A percentile compares a stretch with the other conserved stretches of the same genome.
Conservation (phyloP, 2,113 vertebrate species). For the Scomber colias region DNA sequence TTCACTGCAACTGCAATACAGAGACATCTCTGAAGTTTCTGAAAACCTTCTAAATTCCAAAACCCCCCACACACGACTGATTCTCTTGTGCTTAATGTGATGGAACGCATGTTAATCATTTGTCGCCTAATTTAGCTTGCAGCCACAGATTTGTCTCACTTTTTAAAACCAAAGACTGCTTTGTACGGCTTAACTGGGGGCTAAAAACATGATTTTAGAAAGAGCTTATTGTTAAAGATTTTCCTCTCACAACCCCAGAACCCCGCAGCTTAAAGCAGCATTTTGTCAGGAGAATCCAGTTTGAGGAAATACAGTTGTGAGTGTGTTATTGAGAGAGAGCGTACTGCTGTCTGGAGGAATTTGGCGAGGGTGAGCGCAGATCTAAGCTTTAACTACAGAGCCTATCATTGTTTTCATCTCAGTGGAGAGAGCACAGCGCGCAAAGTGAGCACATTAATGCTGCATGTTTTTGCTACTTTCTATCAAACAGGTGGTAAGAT, state of each 20-base stretch:
- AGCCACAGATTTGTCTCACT: slow-evolving; percentile 47
- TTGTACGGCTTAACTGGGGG: slow-evolving; percentile 34
- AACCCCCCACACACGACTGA: too few relatives aligned
- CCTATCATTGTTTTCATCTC: slow-evolving; percentile 67
- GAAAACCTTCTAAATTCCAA: not conserved
- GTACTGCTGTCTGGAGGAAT: slow-evolving; percentile 50
- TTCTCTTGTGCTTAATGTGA: too few relatives aligned
- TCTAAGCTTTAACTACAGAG: slow-evolving; percentile 68
- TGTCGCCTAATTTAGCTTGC: slow-evolving; percentile 29
- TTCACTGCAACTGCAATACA: not conserved
- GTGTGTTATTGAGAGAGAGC: slow-evolving; percentile 28
- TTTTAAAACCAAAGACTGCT: slow-evolving; percentile 47
- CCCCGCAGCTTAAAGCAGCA: slow-evolving; percentile 49
- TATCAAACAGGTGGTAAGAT: slow-evolving; percentile 23
- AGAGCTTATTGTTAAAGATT: slow-evolving; percentile 74
- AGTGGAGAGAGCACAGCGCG: slow-evolving; percentile 22
- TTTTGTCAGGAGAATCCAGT: slow-evolving; percentile 65
- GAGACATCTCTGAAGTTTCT: not conserved
- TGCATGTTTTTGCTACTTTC: slow-evolving; percentile 26
- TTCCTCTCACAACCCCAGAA: slow-evolving; percentile 55
- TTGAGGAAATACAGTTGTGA: slow-evolving; percentile 46
- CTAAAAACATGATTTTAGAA: slow-evolving; percentile 63
- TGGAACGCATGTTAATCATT: slow-evolving; percentile 7
- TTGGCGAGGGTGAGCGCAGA: slow-evolving; percentile 25
- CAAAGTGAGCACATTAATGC: slow-evolving; percentile 13